Evolutionary conservation across 2,888 invertebrate species (phyloP), one percentile per base, ranked within the genome.

Genomic region (Sclerodermus sp.): DNA sequence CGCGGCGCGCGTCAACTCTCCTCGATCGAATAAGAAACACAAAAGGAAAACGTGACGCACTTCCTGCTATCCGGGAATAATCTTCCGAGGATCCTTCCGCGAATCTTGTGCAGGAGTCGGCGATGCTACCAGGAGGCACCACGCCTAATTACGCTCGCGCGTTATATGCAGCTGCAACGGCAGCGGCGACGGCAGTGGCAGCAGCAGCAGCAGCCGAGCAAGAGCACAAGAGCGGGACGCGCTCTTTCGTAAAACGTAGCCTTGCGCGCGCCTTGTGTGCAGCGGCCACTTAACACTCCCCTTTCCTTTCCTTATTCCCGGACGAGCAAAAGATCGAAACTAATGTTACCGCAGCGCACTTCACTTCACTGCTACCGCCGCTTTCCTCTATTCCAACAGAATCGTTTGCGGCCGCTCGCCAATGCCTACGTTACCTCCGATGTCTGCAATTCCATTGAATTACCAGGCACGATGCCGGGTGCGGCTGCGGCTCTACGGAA

Each of bases 201-300:
- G n/a, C n/a, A n/a, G 34, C 49, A 47, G 37, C 46, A 53, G 47
- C 41, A 54, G 53, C 46, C 51, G 57, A 51, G n/a, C n/a, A n/a
- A n/a, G n/a, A n/a, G n/a, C n/a, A n/a, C n/a, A n/a, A n/a, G n/a
- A n/a, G n/a, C n/a, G 61, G 51, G 59, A 63, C 62, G 62, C 62
- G 62, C 62, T 63, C 58, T 62, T 62, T 60, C 55, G 51, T 51
- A 50, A 55, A 49, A 59, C 53, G 57, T 58, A 57, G 57, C 53
- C 57, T 59, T 58, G 53, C 45, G 54, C 58, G 58, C 55, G 57
- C 59, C 43, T 57, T 55, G 53, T 50, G 52, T 57, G 44, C 49
- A 49, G 54, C 50, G 49, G 8, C 4, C 23, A 23, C 23, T 23
- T 8, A 8, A 23, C 3, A 23, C 23, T 23, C 23, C 8, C 23